Conservation (phyloP, 2,797 vertebrate species). For the Micrastur ruficollis region DNA sequence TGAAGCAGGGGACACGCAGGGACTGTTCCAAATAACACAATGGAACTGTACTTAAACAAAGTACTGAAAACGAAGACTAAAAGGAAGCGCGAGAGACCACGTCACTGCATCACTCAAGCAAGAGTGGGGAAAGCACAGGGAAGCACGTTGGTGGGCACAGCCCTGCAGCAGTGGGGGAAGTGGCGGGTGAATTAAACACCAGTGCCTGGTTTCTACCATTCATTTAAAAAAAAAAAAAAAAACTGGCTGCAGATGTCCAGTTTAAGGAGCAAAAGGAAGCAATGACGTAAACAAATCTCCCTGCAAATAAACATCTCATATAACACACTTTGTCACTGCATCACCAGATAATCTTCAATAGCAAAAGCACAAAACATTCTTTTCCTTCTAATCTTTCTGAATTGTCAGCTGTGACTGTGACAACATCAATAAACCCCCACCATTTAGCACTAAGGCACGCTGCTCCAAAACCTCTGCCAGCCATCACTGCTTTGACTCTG, state of each 20-base stretch:
- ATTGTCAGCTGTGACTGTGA: background rate
- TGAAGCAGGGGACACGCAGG: rapidly evolving
- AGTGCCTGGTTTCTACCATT: background rate
- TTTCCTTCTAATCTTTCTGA: background rate
- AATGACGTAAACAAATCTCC: background rate
- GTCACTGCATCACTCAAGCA: background rate
- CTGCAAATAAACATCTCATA: background rate
- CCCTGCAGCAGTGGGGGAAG: background rate
- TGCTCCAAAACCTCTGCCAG: background rate
- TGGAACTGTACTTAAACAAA: background rate
- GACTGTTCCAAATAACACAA: background rate
- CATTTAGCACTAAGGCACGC: background rate
- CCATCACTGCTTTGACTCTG: background rate
- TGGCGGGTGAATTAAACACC: background rate
- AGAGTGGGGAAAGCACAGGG: background rate
- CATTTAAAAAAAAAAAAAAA: background rate
- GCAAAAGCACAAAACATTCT: background rate
- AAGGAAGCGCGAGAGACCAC: background rate
- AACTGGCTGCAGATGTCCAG: background rate
- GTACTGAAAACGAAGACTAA: background rate
- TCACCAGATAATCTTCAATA: background rate
- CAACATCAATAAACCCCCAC: background rate
- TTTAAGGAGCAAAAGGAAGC: background rate
- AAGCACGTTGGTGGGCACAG: background rate
- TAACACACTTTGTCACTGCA: background rate